Base-by-base conservation (phyloP, 2,888 invertebrate species). In the Limnephilus lunatus region DNA sequence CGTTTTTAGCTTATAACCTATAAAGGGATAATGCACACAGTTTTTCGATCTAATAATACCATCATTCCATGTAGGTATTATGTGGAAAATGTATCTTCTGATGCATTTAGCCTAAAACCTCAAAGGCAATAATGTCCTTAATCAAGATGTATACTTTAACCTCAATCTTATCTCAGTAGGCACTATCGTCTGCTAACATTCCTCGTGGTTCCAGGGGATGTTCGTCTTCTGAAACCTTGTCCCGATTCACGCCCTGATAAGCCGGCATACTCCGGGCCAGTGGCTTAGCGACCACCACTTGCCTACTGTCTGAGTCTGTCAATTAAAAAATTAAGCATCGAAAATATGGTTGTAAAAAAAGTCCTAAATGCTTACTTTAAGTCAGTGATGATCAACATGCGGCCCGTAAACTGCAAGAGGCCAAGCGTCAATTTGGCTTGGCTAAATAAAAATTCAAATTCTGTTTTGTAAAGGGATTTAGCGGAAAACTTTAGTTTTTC, bases 201-300 rank as follows among this genome's bases (percentile, higher is more conserved):
- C 68, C n/a, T 68, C 9, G 68, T 68, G 68, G 25, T 85, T 85
- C 32, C 86, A 35, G n/a, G 88, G 81, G 88, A 32, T 81, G 88
- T 81, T 68, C 80, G 68, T 80, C 31, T 80, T 89, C 80, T 80
- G 35, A 80, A 89, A 80, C 44, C 88, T 35, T 89, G 88, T 35
- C 5, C 80, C 32, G 88, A 89, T 89, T 80, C 88, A 89, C 81
- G 88, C 32, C 31, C 19, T 68, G 88, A 89, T 89, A 89, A 89
- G 88, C 80, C 11, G 88, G 39, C 68, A 89, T 89, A 35, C 88
- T 39, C n/a, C 3, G n/a, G 86, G 15, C 25, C 68, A 68, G 68
- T 68, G 68, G 68, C 68, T 68, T 68, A 68, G 25, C 68, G 68
- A n/a, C 1, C 68, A 68, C 68, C n/a, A 68, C 68, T 25, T 25